phyloP scores from a whole-genome alignment of 2,888 invertebrate species.

The Leptinotarsa peninsularis region DNA sequence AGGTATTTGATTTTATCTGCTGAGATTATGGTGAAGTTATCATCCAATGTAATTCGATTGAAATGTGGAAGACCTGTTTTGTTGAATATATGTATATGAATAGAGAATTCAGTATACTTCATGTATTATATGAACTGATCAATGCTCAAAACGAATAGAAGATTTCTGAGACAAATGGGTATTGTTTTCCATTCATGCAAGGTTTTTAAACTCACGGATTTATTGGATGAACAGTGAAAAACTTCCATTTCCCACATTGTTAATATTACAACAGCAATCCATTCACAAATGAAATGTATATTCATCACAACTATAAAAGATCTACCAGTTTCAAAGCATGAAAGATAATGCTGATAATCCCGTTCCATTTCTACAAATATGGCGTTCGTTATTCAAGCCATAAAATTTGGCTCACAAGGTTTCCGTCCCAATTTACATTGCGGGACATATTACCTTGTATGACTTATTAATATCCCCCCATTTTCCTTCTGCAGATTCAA shows the following conservation, averaged over 20 bases:
- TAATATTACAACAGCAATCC: background rate
- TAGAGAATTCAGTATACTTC: too few species aligned
- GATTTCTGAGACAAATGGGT: background rate
- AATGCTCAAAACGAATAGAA: too few species aligned
- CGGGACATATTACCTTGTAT: slow-evolving; percentile 40
- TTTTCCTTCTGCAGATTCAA: slow-evolving; percentile 36
- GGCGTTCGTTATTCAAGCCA: background rate
- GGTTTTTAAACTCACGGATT: background rate
- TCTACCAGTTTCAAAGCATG: background rate
- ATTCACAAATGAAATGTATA: background rate
- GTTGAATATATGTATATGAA: too few species aligned
- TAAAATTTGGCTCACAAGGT: background rate
- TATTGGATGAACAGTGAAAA: background rate
- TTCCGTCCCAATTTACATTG: slow-evolving; percentile 33
- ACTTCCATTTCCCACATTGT: background rate
- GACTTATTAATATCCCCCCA: slow-evolving; percentile 40
- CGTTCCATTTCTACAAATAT: background rate
- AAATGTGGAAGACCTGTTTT: too few species aligned
- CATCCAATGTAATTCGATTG: too few species aligned
- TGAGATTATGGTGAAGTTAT: too few species aligned
- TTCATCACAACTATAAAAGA: background rate
- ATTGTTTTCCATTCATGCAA: background rate
- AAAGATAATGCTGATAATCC: background rate
- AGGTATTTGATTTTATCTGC: too few species aligned
- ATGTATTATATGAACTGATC: too few species aligned